These are phyloP conservation scores for Lycaon pictus DNA, from an alignment of 2,113 vertebrate species.

Conservation along the genomic window DNA sequence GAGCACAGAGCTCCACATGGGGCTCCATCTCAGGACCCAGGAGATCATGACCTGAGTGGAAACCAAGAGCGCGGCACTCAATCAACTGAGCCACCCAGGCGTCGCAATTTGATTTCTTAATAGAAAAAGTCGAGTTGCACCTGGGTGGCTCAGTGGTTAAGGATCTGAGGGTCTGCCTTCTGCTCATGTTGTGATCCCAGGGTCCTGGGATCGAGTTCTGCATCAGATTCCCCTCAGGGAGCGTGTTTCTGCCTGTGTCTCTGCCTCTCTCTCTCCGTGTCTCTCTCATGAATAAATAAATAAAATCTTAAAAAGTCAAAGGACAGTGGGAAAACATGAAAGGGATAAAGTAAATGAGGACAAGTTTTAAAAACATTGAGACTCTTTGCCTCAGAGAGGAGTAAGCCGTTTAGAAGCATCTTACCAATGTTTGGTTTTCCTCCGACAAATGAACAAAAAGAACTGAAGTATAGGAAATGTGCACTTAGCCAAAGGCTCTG, in stretches of 20 bases:
- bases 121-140: neutral
- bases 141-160: no score
- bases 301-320: neutral
- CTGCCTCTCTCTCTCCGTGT: no score
- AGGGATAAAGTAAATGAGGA: neutral
- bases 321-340: neutral
- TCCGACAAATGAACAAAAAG: conserved; percentile 16
- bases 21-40: neutral
- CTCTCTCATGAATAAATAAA: no score
- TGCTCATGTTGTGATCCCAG: no score
- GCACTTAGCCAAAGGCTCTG: neutral
- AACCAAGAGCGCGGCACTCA: neutral
- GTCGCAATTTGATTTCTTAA: neutral
- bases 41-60: neutral
- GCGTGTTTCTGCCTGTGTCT: no score
- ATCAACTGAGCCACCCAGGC: neutral
- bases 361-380: neutral
- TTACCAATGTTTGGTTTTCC: neutral
- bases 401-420: neutral
- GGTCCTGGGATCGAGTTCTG: no score
- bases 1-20: fast-evolving
- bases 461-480: neutral
- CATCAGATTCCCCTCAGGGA: no score
- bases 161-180: no score
- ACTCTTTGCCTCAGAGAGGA: neutral